Conservation (phyloP, 2,797 vertebrate species). For the Chromis chromis region DNA sequence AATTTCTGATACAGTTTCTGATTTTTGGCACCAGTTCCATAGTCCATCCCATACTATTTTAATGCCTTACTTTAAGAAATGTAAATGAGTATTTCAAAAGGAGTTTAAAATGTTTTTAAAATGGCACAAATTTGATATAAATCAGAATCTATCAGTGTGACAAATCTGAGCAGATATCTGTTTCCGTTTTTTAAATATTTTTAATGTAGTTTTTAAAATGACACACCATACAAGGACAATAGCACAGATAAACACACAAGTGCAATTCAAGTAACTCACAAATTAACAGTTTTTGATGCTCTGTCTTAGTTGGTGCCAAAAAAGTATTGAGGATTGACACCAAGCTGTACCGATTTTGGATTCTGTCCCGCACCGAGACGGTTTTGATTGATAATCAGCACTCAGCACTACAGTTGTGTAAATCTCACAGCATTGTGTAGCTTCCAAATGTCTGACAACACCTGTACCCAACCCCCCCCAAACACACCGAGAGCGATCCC, state of each 20-base stretch:
- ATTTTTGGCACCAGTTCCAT: not conserved
- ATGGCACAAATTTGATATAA: not conserved
- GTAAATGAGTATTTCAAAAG: too few species aligned
- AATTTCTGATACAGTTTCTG: not conserved
- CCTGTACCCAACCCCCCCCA: conserved; percentile 19
- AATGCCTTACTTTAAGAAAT: too few species aligned
- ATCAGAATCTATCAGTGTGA: not conserved
- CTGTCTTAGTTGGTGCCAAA: too few species aligned
- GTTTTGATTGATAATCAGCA: not conserved
- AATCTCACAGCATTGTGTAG: conserved; percentile 5
- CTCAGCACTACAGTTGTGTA: not conserved
- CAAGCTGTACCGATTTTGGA: not conserved
- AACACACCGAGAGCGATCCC: conserved; percentile 15
- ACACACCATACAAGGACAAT: too few species aligned
- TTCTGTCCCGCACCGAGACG: not conserved
- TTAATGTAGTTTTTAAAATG: too few species aligned
- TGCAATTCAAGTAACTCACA: too few species aligned
- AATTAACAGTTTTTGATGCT: too few species aligned
- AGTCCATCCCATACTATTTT: not conserved
- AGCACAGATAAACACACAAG: too few species aligned
- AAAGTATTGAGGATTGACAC: not conserved
- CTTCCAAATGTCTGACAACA: conserved; percentile 16
- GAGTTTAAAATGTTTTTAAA: not conserved
- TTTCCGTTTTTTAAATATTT: too few species aligned
- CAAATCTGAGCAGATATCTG: too few species aligned